Evolutionary conservation across 2,888 invertebrate species (phyloP).

Genomic region (Latrodectus elegans): DNA sequence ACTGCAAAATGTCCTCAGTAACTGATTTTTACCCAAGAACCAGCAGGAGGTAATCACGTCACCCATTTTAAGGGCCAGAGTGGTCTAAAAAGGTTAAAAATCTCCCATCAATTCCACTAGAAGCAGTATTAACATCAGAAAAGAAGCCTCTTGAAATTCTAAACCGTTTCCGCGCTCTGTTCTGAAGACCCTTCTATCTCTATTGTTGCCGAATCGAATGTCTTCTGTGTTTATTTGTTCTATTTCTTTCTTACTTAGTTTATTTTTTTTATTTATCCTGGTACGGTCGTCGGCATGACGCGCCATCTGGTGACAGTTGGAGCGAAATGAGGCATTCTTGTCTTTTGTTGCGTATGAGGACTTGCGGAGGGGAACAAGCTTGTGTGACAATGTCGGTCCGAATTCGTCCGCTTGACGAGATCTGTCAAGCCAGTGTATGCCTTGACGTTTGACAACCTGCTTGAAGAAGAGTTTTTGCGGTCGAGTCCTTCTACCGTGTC

Average conservation of each 20-base stretch:
- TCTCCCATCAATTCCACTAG: neutral
- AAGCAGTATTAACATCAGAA: constrained; percentile 18
- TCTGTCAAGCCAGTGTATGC: constrained; percentile 47
- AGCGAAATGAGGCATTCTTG: constrained; percentile 31
- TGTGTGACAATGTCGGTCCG: constrained; percentile 62
- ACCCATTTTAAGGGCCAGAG: neutral
- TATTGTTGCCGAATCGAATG: constrained; percentile 28
- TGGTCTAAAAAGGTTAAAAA: constrained; percentile 12
- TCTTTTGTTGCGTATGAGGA: constrained; percentile 47
- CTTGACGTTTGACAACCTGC: constrained; percentile 22
- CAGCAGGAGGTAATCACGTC: neutral
- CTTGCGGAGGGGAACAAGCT: constrained; percentile 13
- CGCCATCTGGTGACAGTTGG: constrained; percentile 59
- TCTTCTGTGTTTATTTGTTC: constrained; percentile 20
- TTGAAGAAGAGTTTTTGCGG: constrained; percentile 17
- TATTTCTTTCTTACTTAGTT: neutral
- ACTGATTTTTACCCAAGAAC: neutral
- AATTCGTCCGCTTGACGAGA: constrained; percentile 65
- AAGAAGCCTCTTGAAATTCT: constrained; percentile 48
- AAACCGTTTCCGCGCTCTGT: constrained; percentile 51
- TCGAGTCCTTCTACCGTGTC: neutral
- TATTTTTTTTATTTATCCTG: neutral
- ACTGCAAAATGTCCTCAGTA: neutral
- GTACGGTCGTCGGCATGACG: neutral
- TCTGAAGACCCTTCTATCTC: constrained; percentile 16